phyloP scores from a whole-genome alignment of 2,888 invertebrate genomes.

The Chloromyia formosa region DNA sequence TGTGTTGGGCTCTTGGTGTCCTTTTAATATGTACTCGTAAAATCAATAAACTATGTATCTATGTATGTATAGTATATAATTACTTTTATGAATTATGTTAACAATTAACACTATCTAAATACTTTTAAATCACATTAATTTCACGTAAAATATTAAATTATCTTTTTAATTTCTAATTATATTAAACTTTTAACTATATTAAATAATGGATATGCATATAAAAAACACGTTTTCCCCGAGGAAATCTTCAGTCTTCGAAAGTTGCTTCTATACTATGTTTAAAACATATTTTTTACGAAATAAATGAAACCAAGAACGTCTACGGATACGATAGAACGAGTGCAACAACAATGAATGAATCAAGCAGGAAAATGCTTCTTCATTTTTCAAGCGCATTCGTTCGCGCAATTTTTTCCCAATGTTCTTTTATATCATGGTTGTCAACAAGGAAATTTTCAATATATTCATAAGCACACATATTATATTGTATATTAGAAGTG shows the following conservation, averaged over 20 bases:
- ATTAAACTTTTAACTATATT: too few relatives aligned
- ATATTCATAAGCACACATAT: not conserved
- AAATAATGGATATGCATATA: too few relatives aligned
- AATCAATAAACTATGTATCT: not conserved
- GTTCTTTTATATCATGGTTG: not conserved
- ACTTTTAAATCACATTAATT: not conserved
- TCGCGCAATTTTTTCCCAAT: constrained; percentile 12
- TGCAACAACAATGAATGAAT: not conserved
- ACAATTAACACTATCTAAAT: not conserved
- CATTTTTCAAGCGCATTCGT: constrained; percentile 19
- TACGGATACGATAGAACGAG: not conserved
- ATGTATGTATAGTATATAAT: not conserved
- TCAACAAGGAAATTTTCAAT: not conserved
- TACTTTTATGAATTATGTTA: not conserved
- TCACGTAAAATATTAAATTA: too few relatives aligned
- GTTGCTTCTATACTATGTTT: constrained; percentile 1
- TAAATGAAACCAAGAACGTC: constrained; percentile 6
- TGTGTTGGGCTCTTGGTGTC: too few relatives aligned
- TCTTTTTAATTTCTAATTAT: too few relatives aligned
- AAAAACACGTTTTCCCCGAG: too few relatives aligned
- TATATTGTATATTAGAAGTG: not conserved
- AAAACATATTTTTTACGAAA: not conserved
- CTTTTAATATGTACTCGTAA: not conserved
- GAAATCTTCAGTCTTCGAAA: constrained; percentile 18
- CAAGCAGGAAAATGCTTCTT: not conserved